These are phyloP conservation scores for Lates japonicus DNA, from an alignment of 2,797 vertebrate species.

Conservation along the genomic window DNA sequence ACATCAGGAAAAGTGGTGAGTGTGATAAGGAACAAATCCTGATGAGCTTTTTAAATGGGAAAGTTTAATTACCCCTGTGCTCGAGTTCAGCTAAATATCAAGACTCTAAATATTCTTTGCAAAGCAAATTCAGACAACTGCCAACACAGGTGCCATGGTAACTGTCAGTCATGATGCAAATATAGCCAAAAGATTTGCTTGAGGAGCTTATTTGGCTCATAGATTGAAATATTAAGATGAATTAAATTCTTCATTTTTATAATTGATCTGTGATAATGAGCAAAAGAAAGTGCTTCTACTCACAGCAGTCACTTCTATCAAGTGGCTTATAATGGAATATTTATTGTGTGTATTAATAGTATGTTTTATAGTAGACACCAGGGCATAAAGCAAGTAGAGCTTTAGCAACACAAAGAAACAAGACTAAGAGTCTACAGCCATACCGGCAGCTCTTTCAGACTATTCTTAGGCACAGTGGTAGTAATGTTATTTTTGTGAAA, in stretches of 20 bases:
- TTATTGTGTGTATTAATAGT: neutral
- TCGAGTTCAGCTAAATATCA: constrained; percentile 59
- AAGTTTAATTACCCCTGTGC: constrained; percentile 40
- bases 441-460: neutral
- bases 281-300: constrained; percentile 1
- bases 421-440: neutral
- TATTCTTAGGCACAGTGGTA: neutral
- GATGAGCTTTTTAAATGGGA: constrained; percentile 50
- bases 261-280: constrained; percentile 8
- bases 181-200: constrained; percentile 29
- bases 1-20: constrained; percentile 27
- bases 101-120: constrained; percentile 34
- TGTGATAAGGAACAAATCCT: constrained; percentile 45
- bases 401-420: neutral
- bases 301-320: neutral
- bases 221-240: constrained; percentile 2
- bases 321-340: neutral
- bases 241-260: constrained; percentile 15
- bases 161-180: constrained; percentile 40
- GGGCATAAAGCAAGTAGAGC: neutral
- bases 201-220: constrained; percentile 18
- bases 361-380: constrained; percentile 4
- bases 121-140: constrained; percentile 37
- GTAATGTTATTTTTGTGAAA: neutral
- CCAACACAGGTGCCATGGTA: constrained; percentile 42